A percentile compares a stretch with the other conserved stretches of the same genome.
phyloP scores from a whole-genome alignment of 2,888 invertebrate genomes.

The Salpingus planirostris region DNA sequence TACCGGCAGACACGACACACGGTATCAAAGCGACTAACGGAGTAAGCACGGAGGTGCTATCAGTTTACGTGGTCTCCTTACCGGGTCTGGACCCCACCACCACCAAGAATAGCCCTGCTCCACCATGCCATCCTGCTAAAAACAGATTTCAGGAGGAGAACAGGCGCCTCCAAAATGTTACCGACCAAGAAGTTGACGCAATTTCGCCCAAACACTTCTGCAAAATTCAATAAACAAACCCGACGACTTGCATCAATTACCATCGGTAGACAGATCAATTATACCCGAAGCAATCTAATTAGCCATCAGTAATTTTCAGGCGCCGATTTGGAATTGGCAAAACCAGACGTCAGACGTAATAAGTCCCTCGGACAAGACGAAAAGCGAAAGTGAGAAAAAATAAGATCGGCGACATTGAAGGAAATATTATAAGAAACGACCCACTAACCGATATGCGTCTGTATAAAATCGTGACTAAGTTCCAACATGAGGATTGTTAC shows the following conservation, averaged over 20 bases:
- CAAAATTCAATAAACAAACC: too few relatives aligned
- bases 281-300: too few relatives aligned
- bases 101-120: constrained; percentile 26
- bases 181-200: constrained; percentile 1
- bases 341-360: too few relatives aligned
- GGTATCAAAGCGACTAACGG: constrained; percentile 33
- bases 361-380: too few relatives aligned
- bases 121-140: constrained; percentile 12
- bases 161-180: constrained; percentile 7
- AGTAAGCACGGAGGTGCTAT: constrained; percentile 27
- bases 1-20: constrained; percentile 25
- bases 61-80: constrained; percentile 33
- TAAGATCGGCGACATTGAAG: constrained; percentile 12
- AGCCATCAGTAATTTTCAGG: too few relatives aligned
- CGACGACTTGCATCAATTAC: too few relatives aligned
- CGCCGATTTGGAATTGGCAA: too few relatives aligned
- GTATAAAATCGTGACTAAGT: too few relatives aligned
- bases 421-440: constrained; percentile 4
- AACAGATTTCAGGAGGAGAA: constrained; percentile 3
- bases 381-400: constrained; percentile 12
- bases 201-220: too few relatives aligned
- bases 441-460: constrained; percentile 10
- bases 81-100: constrained; percentile 29
- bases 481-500: too few relatives aligned
- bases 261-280: too few relatives aligned